Conservation (phyloP, 2,888 invertebrate species). For the Girardia tigrina region DNA sequence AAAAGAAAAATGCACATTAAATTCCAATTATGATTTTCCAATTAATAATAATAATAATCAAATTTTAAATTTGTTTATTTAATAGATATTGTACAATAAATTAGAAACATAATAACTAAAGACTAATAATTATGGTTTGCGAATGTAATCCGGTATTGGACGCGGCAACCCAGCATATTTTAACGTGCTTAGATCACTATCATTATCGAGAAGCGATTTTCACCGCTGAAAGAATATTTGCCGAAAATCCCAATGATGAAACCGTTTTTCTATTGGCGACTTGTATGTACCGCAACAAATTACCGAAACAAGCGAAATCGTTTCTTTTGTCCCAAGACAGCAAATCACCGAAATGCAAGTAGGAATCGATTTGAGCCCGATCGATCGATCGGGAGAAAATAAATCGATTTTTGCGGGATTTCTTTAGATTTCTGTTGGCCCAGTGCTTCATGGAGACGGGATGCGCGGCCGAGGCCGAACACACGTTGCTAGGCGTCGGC, state of each 20-base stretch:
- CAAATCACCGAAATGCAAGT: background rate
- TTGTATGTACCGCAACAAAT: background rate
- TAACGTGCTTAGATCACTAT: background rate
- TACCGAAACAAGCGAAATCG: background rate
- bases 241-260: constrained; percentile 1
- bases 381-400: no score
- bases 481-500: background rate
- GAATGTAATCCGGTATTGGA: background rate
- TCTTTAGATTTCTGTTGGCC: background rate
- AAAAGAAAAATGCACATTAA: no score
- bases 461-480: background rate
- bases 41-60: no score
- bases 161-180: background rate
- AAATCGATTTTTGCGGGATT: background rate
- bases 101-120: background rate
- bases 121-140: constrained; percentile 8
- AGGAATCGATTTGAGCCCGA: background rate
- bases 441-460: background rate
- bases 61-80: constrained; percentile 15
- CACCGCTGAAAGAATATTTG: constrained; percentile 6
- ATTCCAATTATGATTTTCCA: background rate
- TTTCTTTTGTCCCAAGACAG: constrained; percentile 9
- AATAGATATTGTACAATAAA: constrained; percentile 15
- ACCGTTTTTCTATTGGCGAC: background rate
- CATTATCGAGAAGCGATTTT: constrained; percentile 12